phyloP scores from a whole-genome alignment of 2,113 vertebrate genomes.

The Cranoglanis bouderius region DNA sequence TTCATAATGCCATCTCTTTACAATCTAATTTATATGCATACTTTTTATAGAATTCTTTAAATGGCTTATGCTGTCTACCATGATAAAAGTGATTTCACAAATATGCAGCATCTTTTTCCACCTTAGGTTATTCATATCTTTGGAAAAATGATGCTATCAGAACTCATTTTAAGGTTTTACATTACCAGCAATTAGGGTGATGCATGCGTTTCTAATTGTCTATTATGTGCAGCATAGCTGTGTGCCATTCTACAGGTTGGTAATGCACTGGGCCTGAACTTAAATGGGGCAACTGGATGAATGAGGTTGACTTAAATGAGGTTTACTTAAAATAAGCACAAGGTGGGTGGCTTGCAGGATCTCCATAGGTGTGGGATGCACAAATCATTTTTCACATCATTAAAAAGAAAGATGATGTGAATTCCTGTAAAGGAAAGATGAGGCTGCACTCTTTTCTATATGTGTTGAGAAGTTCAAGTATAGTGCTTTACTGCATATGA shows the following conservation, averaged over 20 bases:
- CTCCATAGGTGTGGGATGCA: constrained; percentile 7
- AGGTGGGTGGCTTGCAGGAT: constrained; percentile 40
- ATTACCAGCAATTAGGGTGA: constrained; percentile 38
- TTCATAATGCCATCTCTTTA: background rate
- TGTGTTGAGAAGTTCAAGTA: background rate
- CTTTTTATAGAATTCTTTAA: constrained; percentile 41
- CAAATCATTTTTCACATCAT: constrained; percentile 22
- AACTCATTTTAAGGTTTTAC: constrained; percentile 21
- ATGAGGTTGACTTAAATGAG: constrained; percentile 39
- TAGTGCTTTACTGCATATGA: background rate
- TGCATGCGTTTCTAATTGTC: constrained; percentile 47
- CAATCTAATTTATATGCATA: constrained; percentile 1
- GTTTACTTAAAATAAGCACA: constrained; percentile 38
- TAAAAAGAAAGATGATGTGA: constrained; percentile 31
- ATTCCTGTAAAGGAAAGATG: background rate
- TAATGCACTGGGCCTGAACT: constrained; percentile 45
- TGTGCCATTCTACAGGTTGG: constrained; percentile 31
- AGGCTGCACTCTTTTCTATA: background rate
- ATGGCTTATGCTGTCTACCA: constrained; percentile 16
- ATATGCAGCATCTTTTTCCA: background rate
- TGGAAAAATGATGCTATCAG: background rate
- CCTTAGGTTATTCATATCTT: background rate
- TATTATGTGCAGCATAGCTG: constrained; percentile 39
- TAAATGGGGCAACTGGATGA: constrained; percentile 50
- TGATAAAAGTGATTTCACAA: constrained; percentile 29